A percentile compares a stretch with the other conserved stretches of the same genome.
These are phyloP conservation scores for Pelvicachromis taeniatus DNA, from an alignment of 2,113 vertebrate species.

Conservation along the genomic window DNA sequence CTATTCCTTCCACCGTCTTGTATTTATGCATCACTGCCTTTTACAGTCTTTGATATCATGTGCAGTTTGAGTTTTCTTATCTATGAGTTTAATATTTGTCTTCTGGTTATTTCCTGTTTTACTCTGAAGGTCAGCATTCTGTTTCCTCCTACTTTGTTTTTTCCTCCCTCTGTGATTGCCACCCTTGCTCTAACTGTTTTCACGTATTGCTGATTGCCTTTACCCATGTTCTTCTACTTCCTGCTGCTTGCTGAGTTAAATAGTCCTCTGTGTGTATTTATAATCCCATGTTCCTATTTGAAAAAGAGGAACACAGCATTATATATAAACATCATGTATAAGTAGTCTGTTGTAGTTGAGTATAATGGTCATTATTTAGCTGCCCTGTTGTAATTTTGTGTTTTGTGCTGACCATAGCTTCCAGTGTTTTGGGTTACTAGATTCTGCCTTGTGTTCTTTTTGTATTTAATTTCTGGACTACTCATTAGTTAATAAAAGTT, in stretches of 20 bases:
- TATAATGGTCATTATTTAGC: too few relatives aligned
- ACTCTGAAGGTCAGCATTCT: neutral
- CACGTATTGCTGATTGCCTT: neutral
- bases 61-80: neutral
- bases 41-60: neutral
- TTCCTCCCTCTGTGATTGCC: neutral
- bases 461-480: too few relatives aligned
- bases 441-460: too few relatives aligned
- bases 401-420: too few relatives aligned
- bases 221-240: neutral
- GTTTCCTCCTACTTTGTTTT: neutral
- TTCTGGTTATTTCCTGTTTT: neutral
- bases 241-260: neutral
- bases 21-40: neutral
- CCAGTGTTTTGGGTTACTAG: too few relatives aligned
- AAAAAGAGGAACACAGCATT: neutral
- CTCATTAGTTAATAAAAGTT: neutral
- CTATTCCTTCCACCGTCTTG: neutral
- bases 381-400: too few relatives aligned
- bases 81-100: neutral
- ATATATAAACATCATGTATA: too few relatives aligned
- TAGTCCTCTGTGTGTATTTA: neutral
- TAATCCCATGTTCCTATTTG: neutral
- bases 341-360: too few relatives aligned
- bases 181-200: neutral